Evolutionary conservation across 2,113 vertebrate genomes (phyloP), one percentile per base, ranked within the genome.

Genomic region (Steatornis caripensis): DNA sequence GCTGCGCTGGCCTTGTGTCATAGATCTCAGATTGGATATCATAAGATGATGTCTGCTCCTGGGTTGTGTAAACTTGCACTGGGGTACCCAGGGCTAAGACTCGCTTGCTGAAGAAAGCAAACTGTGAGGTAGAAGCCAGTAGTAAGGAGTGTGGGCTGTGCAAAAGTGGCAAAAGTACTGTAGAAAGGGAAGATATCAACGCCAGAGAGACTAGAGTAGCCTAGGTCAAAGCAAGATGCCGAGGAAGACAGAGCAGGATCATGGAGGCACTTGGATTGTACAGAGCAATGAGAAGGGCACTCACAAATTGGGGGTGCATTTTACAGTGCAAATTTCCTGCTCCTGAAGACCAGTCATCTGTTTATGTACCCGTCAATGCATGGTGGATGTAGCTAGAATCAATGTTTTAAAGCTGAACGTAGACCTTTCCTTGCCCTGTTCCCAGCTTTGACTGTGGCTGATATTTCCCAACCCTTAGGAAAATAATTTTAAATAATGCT

Each of bases 401-500:
- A 37, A 4, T 78, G 18, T 54, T 92, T 92, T 89, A 46, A 79
- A 85, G 62, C 46, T 82, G 55, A 87, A 32, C 0, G 2, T 51
- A 94, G 94, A 81, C 66, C 61, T 95, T 72, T 58, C 14, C 53
- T 82, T 89, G 53, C 69, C 68, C 60, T 81, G 17, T 77, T 95
- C 54, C n/a, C 30, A 62, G 90, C 78, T 95, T 95, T 93, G 78
- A 41, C 90, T 96, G 45, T 89, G 77, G 64, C 80, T 80, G 77
- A 55, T 92, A 92, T 95, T 96, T 95, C 84, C 71, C 58, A 93
- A 79, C 96, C 94, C 96, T 97, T 93, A 96, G 95, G 96, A 98
- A 98, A 98, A 98, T 96, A 96, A 97, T 91, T 91, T 90, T 91
- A 96, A 98, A 97, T 95, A 97, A 96, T 96, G 95, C 97, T 96